Percentiles rank a stretch among this genome's conserved stretches.
Conservation (phyloP, 2,888 invertebrate species). For the Rhaphigaster nebulosa region DNA sequence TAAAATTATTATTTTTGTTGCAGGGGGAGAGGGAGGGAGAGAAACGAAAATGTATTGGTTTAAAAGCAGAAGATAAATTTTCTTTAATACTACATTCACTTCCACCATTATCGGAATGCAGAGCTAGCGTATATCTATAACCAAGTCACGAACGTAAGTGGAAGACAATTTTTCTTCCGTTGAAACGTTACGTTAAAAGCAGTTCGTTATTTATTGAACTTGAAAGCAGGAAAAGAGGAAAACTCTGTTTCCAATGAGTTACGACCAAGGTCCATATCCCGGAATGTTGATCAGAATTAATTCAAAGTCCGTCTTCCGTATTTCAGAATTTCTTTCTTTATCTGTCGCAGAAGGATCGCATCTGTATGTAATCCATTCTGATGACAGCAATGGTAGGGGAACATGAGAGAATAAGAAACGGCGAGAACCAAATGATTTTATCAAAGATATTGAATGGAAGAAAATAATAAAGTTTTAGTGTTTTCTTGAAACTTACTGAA, state of each 20-base stretch:
- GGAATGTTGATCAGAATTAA: not conserved
- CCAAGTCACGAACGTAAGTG: not conserved
- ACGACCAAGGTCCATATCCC: not conserved
- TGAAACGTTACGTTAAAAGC: not conserved
- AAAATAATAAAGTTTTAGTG: not conserved
- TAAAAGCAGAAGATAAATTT: too few species aligned
- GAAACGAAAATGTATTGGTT: too few species aligned
- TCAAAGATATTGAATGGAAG: not conserved
- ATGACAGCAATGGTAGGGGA: not conserved
- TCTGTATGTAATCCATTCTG: not conserved
- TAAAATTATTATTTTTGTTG: too few species aligned
- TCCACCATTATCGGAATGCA: not conserved
- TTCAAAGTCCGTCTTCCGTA: not conserved
- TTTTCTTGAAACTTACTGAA: not conserved
- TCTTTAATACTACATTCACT: not conserved
- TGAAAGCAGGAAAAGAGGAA: not conserved
- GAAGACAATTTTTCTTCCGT: not conserved
- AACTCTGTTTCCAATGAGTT: not conserved
- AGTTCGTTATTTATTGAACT: not conserved
- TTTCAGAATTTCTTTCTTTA: not conserved
- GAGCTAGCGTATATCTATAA: not conserved
- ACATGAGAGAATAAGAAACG: not conserved
- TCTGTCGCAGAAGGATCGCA: not conserved
- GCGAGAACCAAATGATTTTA: not conserved
- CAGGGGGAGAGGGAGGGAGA: too few species aligned